Percentiles rank a stretch among this genome's conserved stretches.
These are phyloP conservation scores for Drosophila demipolita DNA, from an alignment of 2,888 invertebrate genomes.

Conservation along the genomic window DNA sequence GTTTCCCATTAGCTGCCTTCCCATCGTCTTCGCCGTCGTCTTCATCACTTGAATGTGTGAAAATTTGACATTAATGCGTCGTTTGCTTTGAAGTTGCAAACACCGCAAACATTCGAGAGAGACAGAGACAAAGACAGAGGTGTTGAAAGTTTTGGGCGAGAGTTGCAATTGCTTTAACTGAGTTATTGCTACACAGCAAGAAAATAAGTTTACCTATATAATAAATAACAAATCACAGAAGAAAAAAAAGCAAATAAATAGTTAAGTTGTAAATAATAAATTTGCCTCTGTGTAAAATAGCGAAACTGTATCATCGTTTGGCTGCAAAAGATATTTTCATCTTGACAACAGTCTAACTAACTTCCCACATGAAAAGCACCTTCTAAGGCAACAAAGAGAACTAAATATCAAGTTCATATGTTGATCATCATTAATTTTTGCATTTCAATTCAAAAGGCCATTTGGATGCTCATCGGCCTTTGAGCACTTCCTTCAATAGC, in stretches of 20 bases:
- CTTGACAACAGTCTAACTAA: not conserved
- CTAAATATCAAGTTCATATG: constrained; percentile 30
- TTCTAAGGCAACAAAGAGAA: constrained; percentile 27
- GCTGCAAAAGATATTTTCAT: constrained; percentile 18
- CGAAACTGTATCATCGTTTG: not conserved
- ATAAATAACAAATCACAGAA: not conserved
- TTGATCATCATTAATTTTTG: constrained; percentile 26
- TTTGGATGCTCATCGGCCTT: constrained; percentile 73
- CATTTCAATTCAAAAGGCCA: constrained; percentile 56
- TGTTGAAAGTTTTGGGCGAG: constrained; percentile 33
- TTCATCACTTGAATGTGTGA: constrained; percentile 64
- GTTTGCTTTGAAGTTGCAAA: constrained; percentile 68
- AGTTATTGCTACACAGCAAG: constrained; percentile 20
- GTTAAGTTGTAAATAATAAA: not conserved
- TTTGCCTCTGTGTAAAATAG: not conserved
- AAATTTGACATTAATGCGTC: constrained; percentile 69
- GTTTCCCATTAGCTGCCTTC: constrained; percentile 55
- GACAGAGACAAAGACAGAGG: constrained; percentile 9
- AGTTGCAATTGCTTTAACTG: constrained; percentile 21
- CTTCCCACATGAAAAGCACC: constrained; percentile 33
- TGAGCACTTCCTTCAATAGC: constrained; percentile 60
- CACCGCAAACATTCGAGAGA: constrained; percentile 13
- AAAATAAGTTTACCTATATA: not conserved
- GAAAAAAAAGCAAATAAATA: not conserved
- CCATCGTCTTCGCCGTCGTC: constrained; percentile 15